Evolutionary conservation across 30 jellyfish, hydroid and myxozoan species (phyloP).

Genomic region (Aurelia sp.): DNA sequence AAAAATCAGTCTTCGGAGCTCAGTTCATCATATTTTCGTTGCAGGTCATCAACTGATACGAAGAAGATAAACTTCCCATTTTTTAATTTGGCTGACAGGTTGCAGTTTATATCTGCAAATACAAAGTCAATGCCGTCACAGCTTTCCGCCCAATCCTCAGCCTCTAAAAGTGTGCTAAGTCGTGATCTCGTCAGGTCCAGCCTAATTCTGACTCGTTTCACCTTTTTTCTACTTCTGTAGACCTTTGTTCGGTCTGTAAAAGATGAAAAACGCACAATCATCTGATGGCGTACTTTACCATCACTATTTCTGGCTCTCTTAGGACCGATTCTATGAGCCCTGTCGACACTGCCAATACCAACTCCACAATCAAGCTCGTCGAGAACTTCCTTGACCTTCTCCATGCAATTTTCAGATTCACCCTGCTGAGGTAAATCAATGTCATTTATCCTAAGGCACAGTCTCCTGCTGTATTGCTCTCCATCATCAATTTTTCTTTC

Average conservation of each 20-base stretch:
- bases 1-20: no score
- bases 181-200: constrained; percentile 18
- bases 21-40: no score
- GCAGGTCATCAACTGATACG: neutral
- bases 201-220: neutral
- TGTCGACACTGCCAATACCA: no score
- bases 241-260: constrained; percentile 22
- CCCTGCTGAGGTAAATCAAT: no score
- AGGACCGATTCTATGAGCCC: neutral
- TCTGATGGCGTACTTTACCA: constrained; percentile 20
- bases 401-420: no score
- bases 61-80: constrained; percentile 18
- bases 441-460: neutral
- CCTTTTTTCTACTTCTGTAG: constrained; percentile 27
- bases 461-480: constrained; percentile 40
- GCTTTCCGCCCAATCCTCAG: constrained; percentile 10
- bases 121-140: neutral
- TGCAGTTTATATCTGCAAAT: constrained; percentile 46
- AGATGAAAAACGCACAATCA: constrained; percentile 22
- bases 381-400: no score
- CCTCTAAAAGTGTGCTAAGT: constrained; percentile 11
- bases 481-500: constrained; percentile 30
- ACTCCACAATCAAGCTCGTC: no score
- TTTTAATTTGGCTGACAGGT: constrained; percentile 31
- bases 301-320: neutral